A percentile compares a stretch with the other conserved stretches of the same genome.
Evolutionary conservation across 2,797 vertebrate genomes (phyloP).

Genomic region (Harpagifer antarcticus): DNA sequence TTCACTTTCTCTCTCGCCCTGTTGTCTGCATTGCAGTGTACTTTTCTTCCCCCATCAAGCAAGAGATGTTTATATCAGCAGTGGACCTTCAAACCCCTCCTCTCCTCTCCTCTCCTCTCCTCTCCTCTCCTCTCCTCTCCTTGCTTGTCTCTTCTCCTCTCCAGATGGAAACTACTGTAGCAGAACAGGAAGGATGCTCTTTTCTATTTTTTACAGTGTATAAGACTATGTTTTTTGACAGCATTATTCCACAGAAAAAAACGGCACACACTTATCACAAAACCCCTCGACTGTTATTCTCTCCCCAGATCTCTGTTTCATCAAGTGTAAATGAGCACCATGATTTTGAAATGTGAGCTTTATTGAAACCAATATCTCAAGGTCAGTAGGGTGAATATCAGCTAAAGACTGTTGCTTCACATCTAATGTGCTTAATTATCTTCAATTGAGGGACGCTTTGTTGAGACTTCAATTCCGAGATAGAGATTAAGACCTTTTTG

Average conservation of each 20-base stretch:
- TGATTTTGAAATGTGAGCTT: conserved; percentile 36
- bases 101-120: conserved; percentile 29
- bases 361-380: conserved; percentile 49
- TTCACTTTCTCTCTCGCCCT: conserved; percentile 36
- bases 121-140: conserved; percentile 14
- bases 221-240: conserved; percentile 60
- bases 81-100: conserved; percentile 42
- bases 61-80: conserved; percentile 62
- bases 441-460: conserved; percentile 39
- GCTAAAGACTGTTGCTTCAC: conserved; percentile 53
- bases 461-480: conserved; percentile 34
- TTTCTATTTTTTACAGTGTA: conserved; percentile 22
- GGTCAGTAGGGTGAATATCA: conserved; percentile 53
- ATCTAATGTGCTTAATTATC: conserved; percentile 61
- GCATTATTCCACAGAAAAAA: conserved; percentile 48
- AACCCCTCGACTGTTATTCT: conserved; percentile 17
- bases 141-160: background rate
- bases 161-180: conserved; percentile 39
- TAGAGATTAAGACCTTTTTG: conserved; percentile 38
- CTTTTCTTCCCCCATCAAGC: conserved; percentile 58
- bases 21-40: conserved; percentile 75
- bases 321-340: conserved; percentile 16
- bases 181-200: conserved; percentile 28
- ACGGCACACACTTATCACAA: conserved; percentile 43
- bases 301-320: conserved; percentile 33